Base-by-base conservation (phyloP, 2,113 vertebrate species). In the Sylvia atricapilla region DNA sequence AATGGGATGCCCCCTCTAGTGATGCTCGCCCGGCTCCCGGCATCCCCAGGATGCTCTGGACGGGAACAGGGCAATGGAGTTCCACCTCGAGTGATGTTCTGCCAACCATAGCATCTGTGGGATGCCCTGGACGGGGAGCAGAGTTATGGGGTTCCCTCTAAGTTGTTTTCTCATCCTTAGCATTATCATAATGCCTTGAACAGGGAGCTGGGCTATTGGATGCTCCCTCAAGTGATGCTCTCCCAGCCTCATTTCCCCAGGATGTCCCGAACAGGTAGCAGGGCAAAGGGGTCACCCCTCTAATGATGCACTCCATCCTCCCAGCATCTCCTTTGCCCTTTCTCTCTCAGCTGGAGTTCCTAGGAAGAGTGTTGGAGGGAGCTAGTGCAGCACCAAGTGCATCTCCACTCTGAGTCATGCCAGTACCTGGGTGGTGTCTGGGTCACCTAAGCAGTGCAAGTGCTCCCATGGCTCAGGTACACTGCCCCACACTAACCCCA, bases 371-470 rank as follows among this genome's bases (percentile, higher is more conserved):
- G 56, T 44, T 7, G 7, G 31, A 80, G 37, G 56, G 20, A 67
- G 35, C 67, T 73, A 72, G 55, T 17, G 1, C 43, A 55, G 50
- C 15, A 74, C 83, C 58, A 35, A 7, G 52, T 8, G 2, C 58
- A 12, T 41, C 44, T 39, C 39, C 0, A 0, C 46, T 33, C 56
- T 43, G 52, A 60, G 41, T 69, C 1, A 13, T 5, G 0, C 13
- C 63, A 14, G 7, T 27, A 7, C 21, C 50, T 25, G 66, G 43
- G 49, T 33, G 44, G 7, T 47, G 39, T 30, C 9, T 3, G 62
- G 58, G 53, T 90, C 52, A 46, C 37, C 20, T 2, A 9, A 44
- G 64, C 5, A 4, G 23, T 33, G 33, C 72, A 6, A n/a, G 24
- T 75, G 39, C 14, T 90, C 15, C 25, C 4, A 0, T 27, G 39